Conservation (phyloP, 1,140 invertebrate genomes). For the Pygmarrhopalites habei region DNA sequence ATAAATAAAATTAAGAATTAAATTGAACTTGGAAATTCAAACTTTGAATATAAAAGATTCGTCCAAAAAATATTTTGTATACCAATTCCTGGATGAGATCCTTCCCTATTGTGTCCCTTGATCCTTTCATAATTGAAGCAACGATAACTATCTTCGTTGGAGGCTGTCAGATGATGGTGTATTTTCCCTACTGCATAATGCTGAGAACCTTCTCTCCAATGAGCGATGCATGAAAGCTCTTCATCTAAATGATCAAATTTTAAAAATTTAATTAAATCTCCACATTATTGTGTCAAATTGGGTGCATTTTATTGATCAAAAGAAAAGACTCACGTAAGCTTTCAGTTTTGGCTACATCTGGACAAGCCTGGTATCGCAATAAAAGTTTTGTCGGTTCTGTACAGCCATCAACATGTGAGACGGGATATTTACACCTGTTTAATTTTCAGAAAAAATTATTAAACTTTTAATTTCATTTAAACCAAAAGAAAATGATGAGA, state of each 20-base stretch:
- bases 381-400: constrained; percentile 37
- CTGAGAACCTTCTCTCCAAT: constrained; percentile 76
- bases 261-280: not conserved
- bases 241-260: constrained; percentile 52
- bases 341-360: constrained; percentile 40
- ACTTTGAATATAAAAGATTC: too few relatives aligned
- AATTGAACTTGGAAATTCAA: too few relatives aligned
- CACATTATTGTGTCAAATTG: not conserved
- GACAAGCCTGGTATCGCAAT: constrained; percentile 40
- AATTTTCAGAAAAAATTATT: too few relatives aligned
- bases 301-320: not conserved
- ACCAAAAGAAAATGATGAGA: constrained; percentile 19
- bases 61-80: too few relatives aligned
- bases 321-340: constrained; percentile 32
- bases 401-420: constrained; percentile 39
- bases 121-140: constrained; percentile 57
- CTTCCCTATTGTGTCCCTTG: constrained; percentile 14
- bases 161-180: constrained; percentile 47
- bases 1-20: too few relatives aligned
- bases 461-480: constrained; percentile 18
- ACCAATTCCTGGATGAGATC: constrained; percentile 42
- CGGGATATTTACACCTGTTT: constrained; percentile 39
- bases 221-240: constrained; percentile 70
- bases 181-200: constrained; percentile 68
- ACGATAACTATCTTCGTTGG: constrained; percentile 57